Conservation (phyloP, 2,113 vertebrate genomes). For the Dasyprocta punctata region DNA sequence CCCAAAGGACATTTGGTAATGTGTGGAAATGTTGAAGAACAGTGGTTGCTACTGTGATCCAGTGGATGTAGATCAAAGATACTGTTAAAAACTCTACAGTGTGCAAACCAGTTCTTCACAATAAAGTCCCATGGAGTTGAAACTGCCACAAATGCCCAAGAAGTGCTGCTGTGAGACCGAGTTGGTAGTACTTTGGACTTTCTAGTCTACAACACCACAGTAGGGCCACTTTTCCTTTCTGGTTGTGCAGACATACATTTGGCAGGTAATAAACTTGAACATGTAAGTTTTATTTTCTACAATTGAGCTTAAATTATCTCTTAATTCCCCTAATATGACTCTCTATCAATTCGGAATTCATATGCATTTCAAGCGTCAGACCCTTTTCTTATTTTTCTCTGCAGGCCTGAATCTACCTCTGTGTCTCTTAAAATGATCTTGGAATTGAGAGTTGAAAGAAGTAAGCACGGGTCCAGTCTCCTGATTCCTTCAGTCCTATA, state of each 20-base stretch:
- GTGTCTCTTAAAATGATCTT: background rate
- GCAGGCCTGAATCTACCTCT: background rate
- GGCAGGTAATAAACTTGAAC: background rate
- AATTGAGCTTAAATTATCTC: background rate
- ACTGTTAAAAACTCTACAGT: too few species aligned
- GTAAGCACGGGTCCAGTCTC: too few species aligned
- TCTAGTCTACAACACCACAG: background rate
- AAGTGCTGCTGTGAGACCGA: background rate
- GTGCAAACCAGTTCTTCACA: accelerated
- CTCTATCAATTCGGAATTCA: background rate
- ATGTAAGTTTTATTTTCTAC: background rate
- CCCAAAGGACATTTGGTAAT: background rate
- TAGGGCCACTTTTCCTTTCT: background rate
- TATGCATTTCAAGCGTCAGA: background rate
- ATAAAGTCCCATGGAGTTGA: background rate
- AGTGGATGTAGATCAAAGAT: background rate
- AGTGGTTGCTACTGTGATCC: background rate
- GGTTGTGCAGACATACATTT: background rate
- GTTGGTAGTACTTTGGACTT: background rate
- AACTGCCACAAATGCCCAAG: accelerated
- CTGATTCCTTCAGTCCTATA: accelerated
- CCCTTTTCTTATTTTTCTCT: background rate
- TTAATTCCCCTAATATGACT: background rate
- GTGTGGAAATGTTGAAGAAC: background rate
- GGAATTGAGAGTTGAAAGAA: background rate